These are phyloP conservation scores for Anthonomus grandis DNA, from an alignment of 1,140 invertebrate species.

Conservation along the genomic window DNA sequence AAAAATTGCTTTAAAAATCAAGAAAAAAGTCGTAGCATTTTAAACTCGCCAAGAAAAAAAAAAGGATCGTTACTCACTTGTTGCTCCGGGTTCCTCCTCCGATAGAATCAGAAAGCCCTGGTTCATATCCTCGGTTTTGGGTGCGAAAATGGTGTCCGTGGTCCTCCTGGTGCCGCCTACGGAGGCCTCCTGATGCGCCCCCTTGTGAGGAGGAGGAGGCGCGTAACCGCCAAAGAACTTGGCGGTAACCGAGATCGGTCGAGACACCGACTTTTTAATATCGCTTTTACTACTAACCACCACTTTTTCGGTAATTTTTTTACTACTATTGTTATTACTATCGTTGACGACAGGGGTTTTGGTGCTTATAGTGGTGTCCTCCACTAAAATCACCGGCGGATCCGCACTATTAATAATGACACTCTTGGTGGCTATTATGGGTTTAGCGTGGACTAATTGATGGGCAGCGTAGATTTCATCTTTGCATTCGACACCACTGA, in stretches of 20 bases:
- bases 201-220: neutral
- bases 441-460: slow-evolving; percentile 54
- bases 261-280: too few species aligned
- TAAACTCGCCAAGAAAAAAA: neutral
- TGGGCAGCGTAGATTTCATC: slow-evolving; percentile 80
- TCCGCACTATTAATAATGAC: slow-evolving; percentile 1
- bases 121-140: slow-evolving; percentile 88
- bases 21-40: neutral
- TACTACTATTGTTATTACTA: slow-evolving; percentile 5
- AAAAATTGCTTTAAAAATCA: too few species aligned
- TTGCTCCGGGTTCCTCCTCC: slow-evolving; percentile 77
- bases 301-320: slow-evolving; percentile 3
- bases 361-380: too few species aligned
- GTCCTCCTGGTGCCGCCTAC: slow-evolving; percentile 57
- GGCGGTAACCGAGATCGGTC: slow-evolving; percentile 40
- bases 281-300: neutral
- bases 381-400: neutral
- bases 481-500: slow-evolving; percentile 82
- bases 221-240: slow-evolving; percentile 23
- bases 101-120: slow-evolving; percentile 86
- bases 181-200: slow-evolving; percentile 20
- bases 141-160: slow-evolving; percentile 76
- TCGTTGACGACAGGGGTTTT: too few species aligned
- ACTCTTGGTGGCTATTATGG: slow-evolving; percentile 1
- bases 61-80: slow-evolving; percentile 63